Evolutionary conservation across 2,797 vertebrate genomes (phyloP), one percentile per base, ranked within the genome.

Genomic region (Semotilus atromaculatus): DNA sequence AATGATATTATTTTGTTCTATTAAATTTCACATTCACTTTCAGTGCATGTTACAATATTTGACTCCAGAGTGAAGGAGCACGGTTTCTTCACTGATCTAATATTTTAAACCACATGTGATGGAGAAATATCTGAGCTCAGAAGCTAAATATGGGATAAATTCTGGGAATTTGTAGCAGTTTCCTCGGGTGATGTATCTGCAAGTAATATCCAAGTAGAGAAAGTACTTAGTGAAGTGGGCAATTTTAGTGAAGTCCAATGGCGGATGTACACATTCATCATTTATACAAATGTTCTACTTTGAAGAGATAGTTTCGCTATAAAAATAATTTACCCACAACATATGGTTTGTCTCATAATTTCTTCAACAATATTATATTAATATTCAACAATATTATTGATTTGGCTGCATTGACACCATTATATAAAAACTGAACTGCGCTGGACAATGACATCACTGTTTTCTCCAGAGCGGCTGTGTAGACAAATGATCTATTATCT

Each of bases 141-240:
- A 84, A 85, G 88, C 83, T 91, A 91, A 86, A 92, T 90, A 91
- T 91, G 85, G 87, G 87, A 38, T 73, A 85, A 89, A 87, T 66
- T 86, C 60, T 64, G 55, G 66, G 84, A 91, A 90, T 89, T 84
- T 88, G 72, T 90, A 87, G 86, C 80, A 84, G 85, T 66, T 66
- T 81, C 86, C 87, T 26, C 0, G 13, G 58, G n/a, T 29, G 13
- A 2, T 0, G 1, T 31, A 93, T 94, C 89, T 92, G 92, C 90
- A 93, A 93, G 90, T 93, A 92, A 93, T 93, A 79, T 88, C 82
- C 84, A 88, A 89, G 88, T 86, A 88, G 60, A 85, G 80, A 62
- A 88, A 89, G 83, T 88, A 83, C 89, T 91, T 88, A 90, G 90
- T 92, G 87, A 90, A 91, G 93, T 91, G 87, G 92, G 91, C n/a